Conservation (phyloP, 1,140 invertebrate genomes). For the Oreohelix idahoensis region DNA sequence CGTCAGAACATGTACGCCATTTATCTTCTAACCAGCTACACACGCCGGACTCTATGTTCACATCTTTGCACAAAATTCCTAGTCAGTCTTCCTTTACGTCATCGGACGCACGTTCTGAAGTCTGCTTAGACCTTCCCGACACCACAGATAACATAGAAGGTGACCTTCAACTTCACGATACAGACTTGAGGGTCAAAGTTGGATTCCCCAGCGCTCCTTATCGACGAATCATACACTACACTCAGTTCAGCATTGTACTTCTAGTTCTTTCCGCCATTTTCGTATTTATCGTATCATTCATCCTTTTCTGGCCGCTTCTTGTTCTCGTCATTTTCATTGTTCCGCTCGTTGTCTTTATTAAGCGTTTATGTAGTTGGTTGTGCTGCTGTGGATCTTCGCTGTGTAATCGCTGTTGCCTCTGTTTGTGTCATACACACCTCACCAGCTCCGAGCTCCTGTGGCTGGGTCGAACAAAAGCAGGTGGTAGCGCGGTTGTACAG, state of each 20-base stretch:
- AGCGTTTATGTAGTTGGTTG: slow-evolving; percentile 58
- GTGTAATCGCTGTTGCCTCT: slow-evolving; percentile 55
- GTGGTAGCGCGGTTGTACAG: slow-evolving; percentile 73
- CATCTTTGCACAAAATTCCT: slow-evolving; percentile 34
- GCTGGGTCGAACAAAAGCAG: slow-evolving; percentile 64
- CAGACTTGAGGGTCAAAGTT: slow-evolving; percentile 23
- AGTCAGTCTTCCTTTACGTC: slow-evolving; percentile 42
- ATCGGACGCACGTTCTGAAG: slow-evolving; percentile 41
- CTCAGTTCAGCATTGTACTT: slow-evolving; percentile 72
- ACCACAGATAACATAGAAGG: slow-evolving; percentile 22
- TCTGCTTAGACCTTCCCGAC: slow-evolving; percentile 47
- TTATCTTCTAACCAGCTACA: slow-evolving; percentile 21
- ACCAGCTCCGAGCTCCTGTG: slow-evolving; percentile 73
- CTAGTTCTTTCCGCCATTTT: slow-evolving; percentile 69
- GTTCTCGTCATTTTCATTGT: slow-evolving; percentile 61
- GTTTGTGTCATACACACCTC: slow-evolving; percentile 67
- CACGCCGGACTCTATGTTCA: slow-evolving; percentile 17
- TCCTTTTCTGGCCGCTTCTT: slow-evolving; percentile 65
- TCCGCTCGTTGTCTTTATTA: slow-evolving; percentile 69
- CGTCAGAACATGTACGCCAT: slow-evolving; percentile 26
- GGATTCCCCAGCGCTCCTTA: slow-evolving; percentile 64
- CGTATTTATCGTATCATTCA: slow-evolving; percentile 69
- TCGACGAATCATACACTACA: slow-evolving; percentile 70
- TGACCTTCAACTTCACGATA: slow-evolving; percentile 24
- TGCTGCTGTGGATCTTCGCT: slow-evolving; percentile 51